A percentile compares a stretch with the other conserved stretches of the same genome.
These are phyloP conservation scores for Bombus confusus DNA, from an alignment of 1,140 invertebrate species.

Conservation along the genomic window DNA sequence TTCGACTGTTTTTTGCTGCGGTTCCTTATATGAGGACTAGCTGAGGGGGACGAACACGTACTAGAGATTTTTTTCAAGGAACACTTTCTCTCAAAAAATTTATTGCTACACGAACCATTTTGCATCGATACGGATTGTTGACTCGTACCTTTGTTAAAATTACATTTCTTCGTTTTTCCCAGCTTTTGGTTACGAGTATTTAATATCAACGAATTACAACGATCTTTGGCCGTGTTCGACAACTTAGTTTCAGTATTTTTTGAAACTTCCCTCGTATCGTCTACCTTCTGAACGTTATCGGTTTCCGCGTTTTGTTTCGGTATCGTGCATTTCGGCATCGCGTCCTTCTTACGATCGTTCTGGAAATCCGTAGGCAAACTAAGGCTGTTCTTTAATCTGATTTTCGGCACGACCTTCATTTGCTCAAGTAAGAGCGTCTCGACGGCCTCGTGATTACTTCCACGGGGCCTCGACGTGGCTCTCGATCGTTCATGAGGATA, in stretches of 20 bases:
- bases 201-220: too few relatives aligned
- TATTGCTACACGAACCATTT: background rate
- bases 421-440: constrained; percentile 5
- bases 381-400: background rate
- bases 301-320: background rate
- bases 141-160: background rate
- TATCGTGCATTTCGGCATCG: background rate
- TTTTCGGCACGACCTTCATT: constrained; percentile 8
- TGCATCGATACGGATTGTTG: background rate
- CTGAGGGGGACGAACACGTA: background rate
- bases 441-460: constrained; percentile 17
- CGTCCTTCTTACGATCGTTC: background rate
- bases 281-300: background rate
- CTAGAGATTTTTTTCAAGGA: background rate
- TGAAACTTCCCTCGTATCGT: background rate
- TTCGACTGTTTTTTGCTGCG: background rate
- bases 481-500: constrained; percentile 21
- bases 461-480: constrained; percentile 1
- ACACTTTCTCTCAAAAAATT: background rate
- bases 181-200: background rate
- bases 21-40: background rate
- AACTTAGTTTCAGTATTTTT: background rate
- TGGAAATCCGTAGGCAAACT: constrained; percentile 7
- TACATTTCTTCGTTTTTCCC: background rate
- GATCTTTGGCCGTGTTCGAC: background rate